Percentiles rank a stretch among this genome's conserved stretches.
Conservation (phyloP, 2,113 vertebrate genomes). For the Tragelaphus scriptus region DNA sequence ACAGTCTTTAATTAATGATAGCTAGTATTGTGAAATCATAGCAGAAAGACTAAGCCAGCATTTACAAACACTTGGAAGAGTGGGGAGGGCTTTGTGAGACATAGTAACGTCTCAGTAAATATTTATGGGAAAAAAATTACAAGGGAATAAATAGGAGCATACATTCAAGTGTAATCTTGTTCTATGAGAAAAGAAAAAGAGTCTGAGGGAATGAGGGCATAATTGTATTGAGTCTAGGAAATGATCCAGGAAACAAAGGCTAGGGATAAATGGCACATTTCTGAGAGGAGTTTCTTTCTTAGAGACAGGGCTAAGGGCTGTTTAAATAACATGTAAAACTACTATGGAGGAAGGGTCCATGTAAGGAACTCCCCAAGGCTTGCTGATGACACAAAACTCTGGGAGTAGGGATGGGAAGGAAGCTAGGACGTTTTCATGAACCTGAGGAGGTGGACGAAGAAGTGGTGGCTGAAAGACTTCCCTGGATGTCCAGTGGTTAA, state of each 20-base stretch:
- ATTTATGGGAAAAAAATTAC: not conserved
- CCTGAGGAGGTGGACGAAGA: not conserved
- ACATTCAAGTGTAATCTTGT: slow-evolving; percentile 7
- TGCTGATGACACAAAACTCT: not conserved
- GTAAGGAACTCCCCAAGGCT: not conserved
- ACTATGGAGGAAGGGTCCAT: not conserved
- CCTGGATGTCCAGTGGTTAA: not conserved
- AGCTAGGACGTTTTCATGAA: not conserved
- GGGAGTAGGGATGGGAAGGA: not conserved
- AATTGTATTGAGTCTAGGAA: slow-evolving; percentile 28
- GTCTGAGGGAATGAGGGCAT: not conserved
- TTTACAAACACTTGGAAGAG: not conserved
- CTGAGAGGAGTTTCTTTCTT: slow-evolving; percentile 36
- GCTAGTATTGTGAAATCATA: not conserved
- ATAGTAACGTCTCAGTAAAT: not conserved
- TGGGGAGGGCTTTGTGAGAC: not conserved
- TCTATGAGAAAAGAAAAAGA: not conserved
- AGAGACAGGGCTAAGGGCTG: slow-evolving; percentile 11
- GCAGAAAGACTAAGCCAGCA: not conserved
- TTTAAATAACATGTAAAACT: slow-evolving; percentile 45
- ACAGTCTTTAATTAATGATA: not conserved
- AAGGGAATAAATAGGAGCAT: not conserved
- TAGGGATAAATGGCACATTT: slow-evolving; percentile 24
- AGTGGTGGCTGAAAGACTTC: not conserved
- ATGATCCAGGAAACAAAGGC: slow-evolving; percentile 38